Evolutionary conservation across 1,140 invertebrate genomes (phyloP), one percentile per base, ranked within the genome.

Genomic region (Aplysia californica): DNA sequence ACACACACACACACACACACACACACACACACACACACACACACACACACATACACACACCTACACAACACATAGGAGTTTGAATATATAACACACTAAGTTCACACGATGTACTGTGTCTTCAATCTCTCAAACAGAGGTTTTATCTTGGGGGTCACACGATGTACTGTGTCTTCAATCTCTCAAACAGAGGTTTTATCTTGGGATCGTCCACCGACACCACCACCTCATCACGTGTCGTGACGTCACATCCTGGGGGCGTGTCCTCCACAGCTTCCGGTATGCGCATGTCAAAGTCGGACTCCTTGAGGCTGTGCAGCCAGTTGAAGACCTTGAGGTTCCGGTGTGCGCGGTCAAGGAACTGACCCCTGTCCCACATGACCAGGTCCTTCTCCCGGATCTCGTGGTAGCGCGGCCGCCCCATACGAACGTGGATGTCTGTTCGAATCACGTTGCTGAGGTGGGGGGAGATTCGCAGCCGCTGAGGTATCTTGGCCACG

Each of bases 251-350:
- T 10, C 44, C 44, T n/a, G 44, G 44, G 10, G 44, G 44, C 10
- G 44, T 76, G 61, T 84, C 83, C 35, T 68, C 31, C n/a, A 83
- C 80, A 10, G 10, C 58, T 39, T 78, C 78, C 6, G 61, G 41
- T 38, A 76, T 66, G 21, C 75, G 35, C 39, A 69, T 72, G 10
- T 75, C 74, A 59, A 86, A 86, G 15, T 79, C 74, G 2, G 72
- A 78, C 61, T 85, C 80, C 39, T 72, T 77, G 15, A 86, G 67
- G 78, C 85, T 85, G 55, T 86, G 82, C 20, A 86, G 75, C 85
- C 85, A 86, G 70, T 84, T 86, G 68, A 86, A 86, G 44, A 86
- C 85, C 77, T 86, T 86, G 2, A 86, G 71, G 70, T 86, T 86
- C 56, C 81, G 77, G 71, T 86, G 84, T 26, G 83, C 65, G 33